Base-by-base conservation (phyloP, 2,888 invertebrate genomes). In the Hololepta plana region DNA sequence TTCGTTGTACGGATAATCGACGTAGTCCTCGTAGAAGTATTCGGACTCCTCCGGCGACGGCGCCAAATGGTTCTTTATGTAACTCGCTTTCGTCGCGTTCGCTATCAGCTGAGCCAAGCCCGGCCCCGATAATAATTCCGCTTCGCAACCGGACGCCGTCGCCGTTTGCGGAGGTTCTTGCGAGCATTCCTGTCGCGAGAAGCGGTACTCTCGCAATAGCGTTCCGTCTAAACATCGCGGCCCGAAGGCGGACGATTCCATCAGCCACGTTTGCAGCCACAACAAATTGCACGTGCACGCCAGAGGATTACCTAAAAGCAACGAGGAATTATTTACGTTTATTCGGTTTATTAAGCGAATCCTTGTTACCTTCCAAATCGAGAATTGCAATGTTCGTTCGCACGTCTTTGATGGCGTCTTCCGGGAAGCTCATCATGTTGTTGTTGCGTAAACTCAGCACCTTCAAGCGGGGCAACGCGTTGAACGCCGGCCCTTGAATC, bases 191-290 rank as follows among this genome's bases (percentile, higher is more conserved):
- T 64, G 64, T 31, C 71, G 62, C 7, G 74, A 70, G 33, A 81
- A 63, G 23, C 75, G 65, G 43, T 75, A 64, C 35, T 74, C 71
- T 38, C 73, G 68, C n/a, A 84, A 60, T 8, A 75, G 60, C 10
- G 72, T 70, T 1, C 84, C 84, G 43, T 84, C 81, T 13, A 69
- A 64, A 46, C 84, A 85, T 43, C 69, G 67, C 4, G 84, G 84
- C 3, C 82, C 82, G 4, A 71, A 63, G 3, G 70, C 61, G 12
- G 72, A 67, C 0, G 73, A 69, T 48, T 82, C 80, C 33, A 72
- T 69, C 13, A 84, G 53, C 84, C 84, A 85, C 3, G 72, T 74
- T 39, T 80, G 69, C 2, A 87, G 54, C 87, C 87, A 87, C 27
- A 80, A 61, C 49, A 82, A 64, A 34, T 71, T 72, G 45, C 87